Conservation (phyloP, 1,140 invertebrate genomes). For the Drosophila carrolli region DNA sequence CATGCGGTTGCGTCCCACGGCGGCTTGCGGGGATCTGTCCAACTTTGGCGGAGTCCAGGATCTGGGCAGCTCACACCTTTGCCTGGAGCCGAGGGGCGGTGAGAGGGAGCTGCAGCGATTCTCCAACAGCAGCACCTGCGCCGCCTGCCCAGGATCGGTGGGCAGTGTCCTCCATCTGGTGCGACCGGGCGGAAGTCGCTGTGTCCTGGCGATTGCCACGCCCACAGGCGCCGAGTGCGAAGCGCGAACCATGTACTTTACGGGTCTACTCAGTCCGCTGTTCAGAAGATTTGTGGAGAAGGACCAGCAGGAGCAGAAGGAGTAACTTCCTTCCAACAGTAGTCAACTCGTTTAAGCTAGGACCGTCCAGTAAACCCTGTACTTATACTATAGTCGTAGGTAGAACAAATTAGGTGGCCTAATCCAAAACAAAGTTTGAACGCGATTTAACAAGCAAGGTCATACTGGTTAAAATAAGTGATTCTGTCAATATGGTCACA, state of each 20-base stretch:
- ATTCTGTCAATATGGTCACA: neutral
- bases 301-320: constrained; percentile 7
- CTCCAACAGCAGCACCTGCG: constrained; percentile 31
- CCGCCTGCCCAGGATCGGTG: constrained; percentile 49
- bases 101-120: constrained; percentile 5
- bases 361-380: neutral
- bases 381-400: neutral
- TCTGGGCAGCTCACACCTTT: constrained; percentile 22
- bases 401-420: neutral
- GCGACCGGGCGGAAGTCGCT: constrained; percentile 52
- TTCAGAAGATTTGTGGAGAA: constrained; percentile 51
- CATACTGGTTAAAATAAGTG: neutral
- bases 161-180: constrained; percentile 59
- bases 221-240: constrained; percentile 55
- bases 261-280: constrained; percentile 36
- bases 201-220: constrained; percentile 63
- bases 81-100: constrained; percentile 30
- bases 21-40: constrained; percentile 38
- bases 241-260: constrained; percentile 52
- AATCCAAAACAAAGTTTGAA: neutral
- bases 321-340: neutral
- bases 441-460: neutral
- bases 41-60: constrained; percentile 22
- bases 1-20: constrained; percentile 58
- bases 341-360: constrained; percentile 19